Conservation (phyloP, 2,888 invertebrate genomes). For the Volucella bombylans region DNA sequence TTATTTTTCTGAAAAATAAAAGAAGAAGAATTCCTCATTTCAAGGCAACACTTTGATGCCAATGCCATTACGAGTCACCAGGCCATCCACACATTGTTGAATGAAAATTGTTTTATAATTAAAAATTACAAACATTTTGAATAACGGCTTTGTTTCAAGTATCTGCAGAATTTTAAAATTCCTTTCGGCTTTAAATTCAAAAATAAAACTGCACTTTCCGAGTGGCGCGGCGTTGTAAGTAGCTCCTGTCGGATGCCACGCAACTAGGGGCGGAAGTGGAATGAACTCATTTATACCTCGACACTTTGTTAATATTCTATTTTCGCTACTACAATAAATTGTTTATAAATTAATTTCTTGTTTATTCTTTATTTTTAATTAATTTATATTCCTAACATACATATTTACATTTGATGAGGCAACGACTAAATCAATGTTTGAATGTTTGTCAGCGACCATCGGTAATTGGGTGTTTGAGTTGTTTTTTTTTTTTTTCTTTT, state of each 20-base stretch:
- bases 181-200: background rate
- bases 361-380: background rate
- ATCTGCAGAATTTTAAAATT: constrained; percentile 10
- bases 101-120: constrained; percentile 1
- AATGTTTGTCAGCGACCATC: constrained; percentile 27
- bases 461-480: background rate
- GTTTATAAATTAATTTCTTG: constrained; percentile 36
- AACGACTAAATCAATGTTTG: constrained; percentile 16
- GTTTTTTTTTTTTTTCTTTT: background rate
- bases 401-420: constrained; percentile 21
- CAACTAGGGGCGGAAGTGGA: constrained; percentile 70
- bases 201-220: constrained; percentile 29
- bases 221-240: background rate
- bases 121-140: background rate
- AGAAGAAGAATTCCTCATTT: background rate
- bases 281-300: constrained; percentile 65
- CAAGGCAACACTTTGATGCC: constrained; percentile 25
- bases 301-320: constrained; percentile 60
- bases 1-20: too few species aligned
- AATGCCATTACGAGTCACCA: constrained; percentile 36
- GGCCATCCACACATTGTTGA: background rate
- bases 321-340: constrained; percentile 23
- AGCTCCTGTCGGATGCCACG: constrained; percentile 30
- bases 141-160: background rate
- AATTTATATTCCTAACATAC: background rate